These are phyloP conservation scores for Spizaetus ornatus DNA, from an alignment of 2,113 vertebrate species.

Conservation along the genomic window DNA sequence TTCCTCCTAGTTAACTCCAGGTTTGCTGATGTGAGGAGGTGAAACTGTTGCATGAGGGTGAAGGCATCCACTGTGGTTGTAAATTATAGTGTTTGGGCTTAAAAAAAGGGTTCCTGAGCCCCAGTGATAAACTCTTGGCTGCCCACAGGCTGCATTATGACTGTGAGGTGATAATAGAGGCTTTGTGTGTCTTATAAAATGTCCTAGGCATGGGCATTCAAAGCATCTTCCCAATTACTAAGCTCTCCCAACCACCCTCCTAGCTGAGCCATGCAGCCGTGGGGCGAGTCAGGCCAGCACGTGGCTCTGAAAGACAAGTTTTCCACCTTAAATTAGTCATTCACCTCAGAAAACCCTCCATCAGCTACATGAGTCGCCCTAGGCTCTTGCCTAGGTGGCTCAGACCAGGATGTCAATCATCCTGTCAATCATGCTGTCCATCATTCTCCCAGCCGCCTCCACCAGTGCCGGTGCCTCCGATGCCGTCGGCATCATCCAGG, in stretches of 20 bases:
- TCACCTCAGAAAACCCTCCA: neutral
- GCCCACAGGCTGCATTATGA: neutral
- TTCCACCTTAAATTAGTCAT: neutral
- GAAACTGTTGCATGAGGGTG: neutral
- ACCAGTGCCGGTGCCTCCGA: rapidly evolving
- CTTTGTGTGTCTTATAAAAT: neutral
- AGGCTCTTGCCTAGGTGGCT: neutral
- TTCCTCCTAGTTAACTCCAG: neutral
- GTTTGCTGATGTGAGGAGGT: neutral
- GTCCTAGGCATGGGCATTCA: neutral
- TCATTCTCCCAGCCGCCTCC: neutral
- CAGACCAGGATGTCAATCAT: neutral
- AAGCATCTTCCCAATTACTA: neutral
- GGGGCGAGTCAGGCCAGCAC: neutral
- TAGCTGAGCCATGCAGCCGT: neutral
- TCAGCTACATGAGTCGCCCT: neutral
- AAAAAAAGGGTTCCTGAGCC: neutral
- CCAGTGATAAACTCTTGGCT: neutral
- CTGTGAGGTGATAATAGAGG: neutral
- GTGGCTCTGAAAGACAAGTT: neutral
- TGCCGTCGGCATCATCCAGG: rapidly evolving
- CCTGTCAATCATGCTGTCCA: neutral
- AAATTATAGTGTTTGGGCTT: neutral
- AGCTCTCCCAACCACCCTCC: neutral
- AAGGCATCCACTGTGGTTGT: neutral